Conservation (phyloP, 2,113 vertebrate genomes). For the Tupaia chinensis region DNA sequence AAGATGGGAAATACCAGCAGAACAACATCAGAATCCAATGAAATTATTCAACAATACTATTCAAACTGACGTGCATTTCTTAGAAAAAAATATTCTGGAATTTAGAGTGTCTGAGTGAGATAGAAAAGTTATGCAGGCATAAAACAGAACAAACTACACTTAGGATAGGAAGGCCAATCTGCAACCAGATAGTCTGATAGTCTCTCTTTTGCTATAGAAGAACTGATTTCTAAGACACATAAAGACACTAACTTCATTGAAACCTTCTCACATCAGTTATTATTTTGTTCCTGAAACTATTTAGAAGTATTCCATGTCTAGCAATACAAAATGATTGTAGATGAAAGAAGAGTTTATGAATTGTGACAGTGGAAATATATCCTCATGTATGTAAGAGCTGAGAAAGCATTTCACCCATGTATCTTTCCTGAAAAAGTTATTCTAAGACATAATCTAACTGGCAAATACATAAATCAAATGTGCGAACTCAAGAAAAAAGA, state of each 20-base stretch:
- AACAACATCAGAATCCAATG: not conserved
- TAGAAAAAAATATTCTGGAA: not conserved
- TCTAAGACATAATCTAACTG: not conserved
- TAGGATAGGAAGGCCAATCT: not conserved
- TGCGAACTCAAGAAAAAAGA: not conserved
- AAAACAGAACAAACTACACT: not conserved
- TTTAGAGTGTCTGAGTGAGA: not conserved
- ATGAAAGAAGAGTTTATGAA: slow-evolving; percentile 26
- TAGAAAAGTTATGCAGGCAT: not conserved
- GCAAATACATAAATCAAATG: not conserved
- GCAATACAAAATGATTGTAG: not conserved
- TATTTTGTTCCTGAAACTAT: slow-evolving; percentile 40
- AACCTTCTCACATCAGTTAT: not conserved
- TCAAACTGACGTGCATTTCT: not conserved
- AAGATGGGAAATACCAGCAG: not conserved
- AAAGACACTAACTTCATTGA: not conserved
- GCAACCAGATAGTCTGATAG: not conserved
- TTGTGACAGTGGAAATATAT: slow-evolving; percentile 44
- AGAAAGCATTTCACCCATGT: slow-evolving; percentile 15
- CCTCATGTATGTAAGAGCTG: not conserved
- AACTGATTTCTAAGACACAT: not conserved
- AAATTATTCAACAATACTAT: slow-evolving; percentile 11
- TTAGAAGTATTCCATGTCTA: not conserved
- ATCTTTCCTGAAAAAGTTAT: slow-evolving; percentile 27
- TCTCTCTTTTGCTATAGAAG: not conserved